Conservation (phyloP, 2,888 invertebrate genomes). For the Spodoptera exigua region DNA sequence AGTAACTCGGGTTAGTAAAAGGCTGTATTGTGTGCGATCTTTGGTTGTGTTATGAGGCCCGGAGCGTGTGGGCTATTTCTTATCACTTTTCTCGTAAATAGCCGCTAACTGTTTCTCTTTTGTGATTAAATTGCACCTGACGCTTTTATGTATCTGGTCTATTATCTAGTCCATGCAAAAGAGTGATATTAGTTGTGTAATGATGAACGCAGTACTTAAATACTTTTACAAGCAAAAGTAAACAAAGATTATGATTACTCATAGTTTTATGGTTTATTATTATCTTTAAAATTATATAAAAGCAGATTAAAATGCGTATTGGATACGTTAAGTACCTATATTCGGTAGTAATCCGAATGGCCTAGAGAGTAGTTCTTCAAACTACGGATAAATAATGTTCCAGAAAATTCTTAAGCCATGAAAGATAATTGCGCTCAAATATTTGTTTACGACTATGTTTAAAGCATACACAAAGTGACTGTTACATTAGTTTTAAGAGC, state of each 20-base stretch:
- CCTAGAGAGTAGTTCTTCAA: no score
- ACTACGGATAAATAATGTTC: no score
- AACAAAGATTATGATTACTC: neutral
- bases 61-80: conserved; percentile 28
- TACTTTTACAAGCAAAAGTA: neutral
- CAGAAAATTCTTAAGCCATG: no score
- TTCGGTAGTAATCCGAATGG: no score
- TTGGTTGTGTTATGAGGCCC: conserved; percentile 25
- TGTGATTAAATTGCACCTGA: conserved; percentile 41
- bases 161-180: conserved; percentile 26
- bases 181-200: conserved; percentile 8
- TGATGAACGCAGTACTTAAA: neutral
- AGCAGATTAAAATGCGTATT: no score
- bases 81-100: conserved; percentile 39
- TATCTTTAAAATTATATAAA: no score
- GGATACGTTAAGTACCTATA: no score
- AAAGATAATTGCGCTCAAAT: no score
- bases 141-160: conserved; percentile 35
- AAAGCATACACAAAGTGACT: no score
- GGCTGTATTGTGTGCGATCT: conserved; percentile 22
- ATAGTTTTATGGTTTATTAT: no score
- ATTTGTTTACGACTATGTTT: no score
- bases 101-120: conserved; percentile 31
- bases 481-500: conserved; percentile 9
- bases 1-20: conserved; percentile 6